phyloP scores from a whole-genome alignment of 1,140 invertebrate genomes.

The Carcinoscorpius rotundicauda region DNA sequence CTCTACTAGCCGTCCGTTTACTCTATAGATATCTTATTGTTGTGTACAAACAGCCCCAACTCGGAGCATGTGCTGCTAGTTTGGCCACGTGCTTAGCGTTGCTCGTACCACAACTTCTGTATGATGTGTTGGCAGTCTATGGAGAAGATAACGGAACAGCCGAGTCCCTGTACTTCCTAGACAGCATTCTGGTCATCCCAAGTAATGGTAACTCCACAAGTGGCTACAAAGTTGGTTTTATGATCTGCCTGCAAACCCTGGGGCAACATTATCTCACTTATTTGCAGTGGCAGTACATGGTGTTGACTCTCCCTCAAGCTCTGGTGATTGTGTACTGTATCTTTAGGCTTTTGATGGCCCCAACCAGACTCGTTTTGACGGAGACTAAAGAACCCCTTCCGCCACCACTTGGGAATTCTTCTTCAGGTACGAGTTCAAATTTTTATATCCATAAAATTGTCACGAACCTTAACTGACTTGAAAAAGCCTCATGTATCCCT shows the following conservation, averaged over 20 bases:
- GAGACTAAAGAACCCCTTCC: no score
- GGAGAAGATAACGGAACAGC: constrained; percentile 12
- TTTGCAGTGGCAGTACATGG: constrained; percentile 22
- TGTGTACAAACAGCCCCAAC: constrained; percentile 7
- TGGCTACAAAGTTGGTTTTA: constrained; percentile 21
- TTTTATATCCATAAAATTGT: no score
- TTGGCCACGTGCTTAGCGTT: constrained; percentile 16
- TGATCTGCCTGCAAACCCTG: constrained; percentile 22
- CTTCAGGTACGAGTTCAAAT: no score
- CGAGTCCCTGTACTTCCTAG: constrained; percentile 12
- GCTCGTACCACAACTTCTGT: constrained; percentile 21
- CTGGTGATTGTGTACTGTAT: constrained; percentile 18
- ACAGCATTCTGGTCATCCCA: constrained; percentile 14
- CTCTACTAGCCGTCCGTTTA: constrained; percentile 18
- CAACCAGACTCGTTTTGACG: no score
- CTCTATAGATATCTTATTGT: constrained; percentile 11
- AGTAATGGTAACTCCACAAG: constrained; percentile 9
- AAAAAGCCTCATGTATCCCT: no score
- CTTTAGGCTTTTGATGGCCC: background rate
- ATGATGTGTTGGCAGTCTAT: constrained; percentile 12
- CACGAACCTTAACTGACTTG: no score
- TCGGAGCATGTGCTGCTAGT: constrained; percentile 10
- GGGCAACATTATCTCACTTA: constrained; percentile 17
- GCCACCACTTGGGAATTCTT: no score
- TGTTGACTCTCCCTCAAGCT: constrained; percentile 21